Base-by-base conservation (phyloP, 2,888 invertebrate species). In the Balanococcus diminutus region DNA sequence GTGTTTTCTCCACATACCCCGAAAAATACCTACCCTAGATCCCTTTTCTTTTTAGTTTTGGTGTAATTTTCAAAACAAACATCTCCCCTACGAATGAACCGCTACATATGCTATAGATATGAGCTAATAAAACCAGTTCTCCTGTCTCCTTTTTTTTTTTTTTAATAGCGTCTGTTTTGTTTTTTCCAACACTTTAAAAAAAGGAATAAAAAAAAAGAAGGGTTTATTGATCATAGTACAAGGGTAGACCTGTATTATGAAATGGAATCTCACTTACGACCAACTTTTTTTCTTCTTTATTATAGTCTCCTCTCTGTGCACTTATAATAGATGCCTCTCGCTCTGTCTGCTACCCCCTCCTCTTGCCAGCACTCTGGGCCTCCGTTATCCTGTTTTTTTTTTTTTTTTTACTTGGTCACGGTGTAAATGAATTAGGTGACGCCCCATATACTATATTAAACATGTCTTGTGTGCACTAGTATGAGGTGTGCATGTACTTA, bases 341-440 rank as follows among this genome's bases (percentile, higher is more conserved):
- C 46, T 46, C n/a, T 46, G 16, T 46, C n/a, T 46, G n/a, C n/a
- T n/a, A n/a, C n/a, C n/a, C n/a, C n/a, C n/a, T n/a, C n/a, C n/a
- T n/a, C n/a, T n/a, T n/a, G n/a, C n/a, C n/a, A n/a, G n/a, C n/a
- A n/a, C n/a, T n/a, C n/a, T n/a, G n/a, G n/a, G n/a, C n/a, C n/a
- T n/a, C n/a, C n/a, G n/a, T n/a, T n/a, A n/a, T n/a, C n/a, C 39
- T 39, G 39, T 39, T 39, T 8, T 39, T 11, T 39, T 11, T 5
- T 11, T 5, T 61, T 61, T 56, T 19, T 5, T 3, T 19, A 61
- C 25, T 61, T 25, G 61, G 61, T 61, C 61, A 61, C 61, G 61
- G 61, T 61, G 61, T 61, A 61, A 61, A 61, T 61, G 61, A 61
- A 25, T 61, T 25, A 61, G 61, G 61, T 61, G 61, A 61, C 61